Conservation (phyloP, 2,113 vertebrate genomes). For the Labrus mixtus region DNA sequence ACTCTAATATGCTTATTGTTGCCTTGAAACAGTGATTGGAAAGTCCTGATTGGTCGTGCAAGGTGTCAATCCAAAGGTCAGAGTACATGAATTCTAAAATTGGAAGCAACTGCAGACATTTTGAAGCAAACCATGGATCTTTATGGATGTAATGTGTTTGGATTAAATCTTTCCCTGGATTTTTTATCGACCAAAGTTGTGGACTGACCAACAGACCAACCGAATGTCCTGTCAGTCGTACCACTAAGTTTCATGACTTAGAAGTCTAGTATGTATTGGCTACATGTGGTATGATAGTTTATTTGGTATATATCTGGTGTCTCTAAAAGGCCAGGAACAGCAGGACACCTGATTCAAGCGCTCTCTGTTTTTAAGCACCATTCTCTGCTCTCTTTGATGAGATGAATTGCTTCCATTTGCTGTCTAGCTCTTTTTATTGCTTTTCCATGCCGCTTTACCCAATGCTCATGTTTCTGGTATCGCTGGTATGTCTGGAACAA, state of each 20-base stretch:
- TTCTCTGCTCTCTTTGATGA: constrained; percentile 38
- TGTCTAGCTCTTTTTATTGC: constrained; percentile 27
- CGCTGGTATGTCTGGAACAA: constrained; percentile 55
- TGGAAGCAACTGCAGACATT: too few species aligned
- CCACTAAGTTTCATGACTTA: not conserved
- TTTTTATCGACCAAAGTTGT: not conserved
- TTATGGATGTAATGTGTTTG: too few species aligned
- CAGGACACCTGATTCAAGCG: constrained; percentile 2
- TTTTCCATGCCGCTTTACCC: constrained; percentile 49
- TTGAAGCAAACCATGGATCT: too few species aligned
- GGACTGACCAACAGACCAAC: not conserved
- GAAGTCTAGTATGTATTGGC: not conserved
- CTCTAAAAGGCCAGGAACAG: constrained; percentile 23
- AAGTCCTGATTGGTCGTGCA: too few species aligned
- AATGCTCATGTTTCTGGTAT: constrained; percentile 55
- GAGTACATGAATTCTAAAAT: too few species aligned
- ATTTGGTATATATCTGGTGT: not conserved
- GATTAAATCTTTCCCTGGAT: too few species aligned
- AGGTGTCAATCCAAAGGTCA: too few species aligned
- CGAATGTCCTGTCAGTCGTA: not conserved
- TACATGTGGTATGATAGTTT: not conserved
- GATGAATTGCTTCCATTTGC: constrained; percentile 58
- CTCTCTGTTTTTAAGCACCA: constrained; percentile 9
- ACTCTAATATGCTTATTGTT: too few species aligned
- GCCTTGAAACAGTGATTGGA: too few species aligned